These are phyloP conservation scores for Orientallactaga bullata DNA, from an alignment of 2,113 vertebrate species.

Conservation along the genomic window DNA sequence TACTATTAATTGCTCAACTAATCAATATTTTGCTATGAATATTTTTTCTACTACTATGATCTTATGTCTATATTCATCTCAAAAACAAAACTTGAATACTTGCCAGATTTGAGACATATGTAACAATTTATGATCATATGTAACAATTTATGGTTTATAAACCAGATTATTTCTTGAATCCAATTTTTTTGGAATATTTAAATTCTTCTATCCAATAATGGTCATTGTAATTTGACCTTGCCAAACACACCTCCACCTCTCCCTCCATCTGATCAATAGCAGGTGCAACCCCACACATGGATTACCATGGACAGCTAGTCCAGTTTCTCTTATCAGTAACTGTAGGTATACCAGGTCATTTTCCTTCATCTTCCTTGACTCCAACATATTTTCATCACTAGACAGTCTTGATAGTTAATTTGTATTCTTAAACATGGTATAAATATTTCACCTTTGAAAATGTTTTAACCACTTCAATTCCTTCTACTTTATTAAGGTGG, in stretches of 20 bases:
- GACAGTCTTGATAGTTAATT: background rate
- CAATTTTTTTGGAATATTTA: background rate
- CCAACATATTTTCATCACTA: background rate
- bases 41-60: background rate
- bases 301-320: background rate
- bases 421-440: background rate
- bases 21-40: background rate
- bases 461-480: background rate
- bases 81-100: background rate
- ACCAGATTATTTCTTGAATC: background rate
- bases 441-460: background rate
- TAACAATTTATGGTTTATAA: too few species aligned
- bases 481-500: background rate
- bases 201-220: background rate
- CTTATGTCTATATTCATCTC: background rate
- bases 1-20: background rate
- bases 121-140: background rate
- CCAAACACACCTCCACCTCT: background rate
- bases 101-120: background rate
- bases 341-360: background rate
- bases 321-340: background rate
- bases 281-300: background rate
- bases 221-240: background rate
- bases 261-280: background rate
- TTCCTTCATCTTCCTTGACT: background rate